Percentiles rank a stretch among this genome's conserved stretches.
phyloP scores from a whole-genome alignment of 1,140 invertebrate genomes.

The Olivierus martensii region DNA sequence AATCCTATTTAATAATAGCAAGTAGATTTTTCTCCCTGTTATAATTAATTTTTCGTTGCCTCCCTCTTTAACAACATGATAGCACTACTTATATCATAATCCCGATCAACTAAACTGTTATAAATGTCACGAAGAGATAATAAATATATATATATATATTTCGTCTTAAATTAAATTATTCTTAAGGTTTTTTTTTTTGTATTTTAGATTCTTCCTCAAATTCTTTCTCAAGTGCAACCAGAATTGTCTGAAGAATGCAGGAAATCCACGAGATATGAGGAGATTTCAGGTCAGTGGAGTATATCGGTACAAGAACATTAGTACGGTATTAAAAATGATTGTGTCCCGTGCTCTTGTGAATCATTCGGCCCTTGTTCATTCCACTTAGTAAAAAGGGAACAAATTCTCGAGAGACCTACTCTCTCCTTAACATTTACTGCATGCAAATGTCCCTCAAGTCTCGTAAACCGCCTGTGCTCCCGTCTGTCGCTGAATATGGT shows the following conservation, averaged over 20 bases:
- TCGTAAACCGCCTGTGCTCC: no score
- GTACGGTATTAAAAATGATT: not conserved
- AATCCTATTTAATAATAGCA: no score
- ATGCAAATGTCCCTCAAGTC: not conserved
- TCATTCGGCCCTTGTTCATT: not conserved
- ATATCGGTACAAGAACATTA: not conserved
- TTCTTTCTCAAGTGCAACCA: conserved; percentile 99
- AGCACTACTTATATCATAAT: no score
- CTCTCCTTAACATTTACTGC: not conserved
- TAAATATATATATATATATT: no score
- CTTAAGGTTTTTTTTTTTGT: conserved; percentile 35
- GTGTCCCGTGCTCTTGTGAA: no score
- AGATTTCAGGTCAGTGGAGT: conserved; percentile 80
- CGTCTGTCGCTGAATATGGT: no score
- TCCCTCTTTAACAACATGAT: no score
- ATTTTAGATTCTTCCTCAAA: conserved; percentile 97
- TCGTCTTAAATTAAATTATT: no score
- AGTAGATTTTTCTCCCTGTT: no score
- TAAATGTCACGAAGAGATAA: no score
- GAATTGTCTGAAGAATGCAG: conserved; percentile 99
- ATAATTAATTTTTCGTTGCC: no score
- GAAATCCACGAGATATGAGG: conserved; percentile 97
- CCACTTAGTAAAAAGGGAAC: not conserved
- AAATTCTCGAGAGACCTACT: not conserved
- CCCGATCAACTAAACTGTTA: no score